These are phyloP conservation scores for Macquaria ambigua DNA, from an alignment of 2,113 vertebrate species.

Conservation along the genomic window DNA sequence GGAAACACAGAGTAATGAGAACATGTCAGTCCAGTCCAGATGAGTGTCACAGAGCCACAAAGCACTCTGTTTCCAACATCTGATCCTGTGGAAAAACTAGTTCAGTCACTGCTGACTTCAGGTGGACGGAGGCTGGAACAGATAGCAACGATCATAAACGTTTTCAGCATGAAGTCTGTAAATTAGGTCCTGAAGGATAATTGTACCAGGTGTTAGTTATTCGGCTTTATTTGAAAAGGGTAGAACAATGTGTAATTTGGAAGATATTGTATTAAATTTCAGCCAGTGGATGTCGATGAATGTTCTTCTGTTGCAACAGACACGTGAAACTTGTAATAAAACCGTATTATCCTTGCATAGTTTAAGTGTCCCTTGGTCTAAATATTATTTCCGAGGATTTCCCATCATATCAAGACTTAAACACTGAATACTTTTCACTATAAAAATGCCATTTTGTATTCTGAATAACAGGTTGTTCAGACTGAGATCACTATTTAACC, in stretches of 20 bases:
- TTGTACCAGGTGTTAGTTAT: not conserved
- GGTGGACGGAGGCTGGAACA: conserved; percentile 16
- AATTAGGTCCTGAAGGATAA: not conserved
- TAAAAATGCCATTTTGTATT: not conserved
- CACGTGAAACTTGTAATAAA: not conserved
- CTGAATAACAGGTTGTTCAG: not conserved
- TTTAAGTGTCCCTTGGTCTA: not conserved
- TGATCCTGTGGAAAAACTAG: conserved; percentile 41
- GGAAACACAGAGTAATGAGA: conserved; percentile 64
- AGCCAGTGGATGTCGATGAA: not conserved
- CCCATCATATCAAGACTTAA: not conserved
- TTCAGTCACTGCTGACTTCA: conserved; percentile 25
- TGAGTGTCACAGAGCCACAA: conserved; percentile 30
- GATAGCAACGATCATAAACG: not conserved
- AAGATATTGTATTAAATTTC: not conserved
- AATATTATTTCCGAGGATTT: not conserved
- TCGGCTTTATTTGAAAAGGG: not conserved
- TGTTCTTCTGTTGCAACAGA: not conserved
- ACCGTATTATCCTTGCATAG: not conserved
- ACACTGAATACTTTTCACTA: not conserved
- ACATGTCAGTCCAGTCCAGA: conserved; percentile 32
- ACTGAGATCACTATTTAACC: not conserved
- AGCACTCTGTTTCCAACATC: conserved; percentile 56
- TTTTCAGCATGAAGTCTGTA: conserved; percentile 10
- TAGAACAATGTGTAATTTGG: not conserved